phyloP scores from a whole-genome alignment of 1,140 invertebrate species.

The Heterodera carotae region DNA sequence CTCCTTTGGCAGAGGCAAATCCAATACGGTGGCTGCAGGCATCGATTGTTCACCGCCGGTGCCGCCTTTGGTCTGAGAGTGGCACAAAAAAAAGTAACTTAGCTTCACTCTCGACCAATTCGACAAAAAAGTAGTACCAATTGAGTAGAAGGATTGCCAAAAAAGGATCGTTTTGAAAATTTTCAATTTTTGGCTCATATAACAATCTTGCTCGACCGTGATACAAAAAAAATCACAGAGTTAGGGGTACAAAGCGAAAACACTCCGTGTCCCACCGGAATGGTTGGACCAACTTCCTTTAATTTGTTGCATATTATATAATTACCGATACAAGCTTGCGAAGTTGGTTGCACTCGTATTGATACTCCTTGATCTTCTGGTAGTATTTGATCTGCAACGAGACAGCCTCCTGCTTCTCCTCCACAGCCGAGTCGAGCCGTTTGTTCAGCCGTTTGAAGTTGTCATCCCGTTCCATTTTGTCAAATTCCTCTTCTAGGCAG shows the following conservation, averaged over 20 bases:
- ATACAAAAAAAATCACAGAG: no score
- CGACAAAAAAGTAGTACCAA: no score
- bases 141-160: no score
- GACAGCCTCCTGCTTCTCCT: conserved; percentile 41
- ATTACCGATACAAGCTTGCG: conserved; percentile 44
- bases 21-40: conserved; percentile 32
- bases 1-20: conserved; percentile 37
- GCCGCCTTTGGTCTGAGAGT: conserved; percentile 34
- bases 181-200: no score
- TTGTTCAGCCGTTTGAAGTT: conserved; percentile 24
- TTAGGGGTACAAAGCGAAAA: no score
- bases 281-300: no score
- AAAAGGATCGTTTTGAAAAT: no score
- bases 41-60: not conserved
- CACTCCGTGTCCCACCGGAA: no score
- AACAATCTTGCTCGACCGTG: no score
- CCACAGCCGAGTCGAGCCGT: conserved; percentile 29
- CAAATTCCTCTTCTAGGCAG: conserved; percentile 36
- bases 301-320: no score
- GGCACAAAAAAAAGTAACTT: conserved; percentile 17
- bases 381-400: conserved; percentile 39
- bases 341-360: conserved; percentile 32
- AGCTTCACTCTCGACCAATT: no score
- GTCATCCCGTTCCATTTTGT: conserved; percentile 40
- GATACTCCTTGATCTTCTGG: conserved; percentile 43